Conservation (phyloP, 2,113 vertebrate species). For the Melanerpes formicivorus region DNA sequence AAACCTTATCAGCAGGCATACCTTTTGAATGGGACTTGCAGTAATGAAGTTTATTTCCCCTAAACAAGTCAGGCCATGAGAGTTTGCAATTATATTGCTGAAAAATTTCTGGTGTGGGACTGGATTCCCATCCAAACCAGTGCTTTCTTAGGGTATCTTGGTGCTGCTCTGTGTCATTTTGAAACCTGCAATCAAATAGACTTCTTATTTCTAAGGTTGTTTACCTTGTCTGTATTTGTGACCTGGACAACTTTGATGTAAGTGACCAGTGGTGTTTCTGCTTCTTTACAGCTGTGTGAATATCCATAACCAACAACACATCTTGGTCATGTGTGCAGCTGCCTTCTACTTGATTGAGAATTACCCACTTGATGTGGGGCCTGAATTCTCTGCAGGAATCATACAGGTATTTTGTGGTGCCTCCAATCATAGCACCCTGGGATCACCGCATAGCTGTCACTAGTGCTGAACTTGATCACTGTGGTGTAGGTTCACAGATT, state of each 20-base stretch:
- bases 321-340: conserved; percentile 95
- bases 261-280: not conserved
- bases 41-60: not conserved
- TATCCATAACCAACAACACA: conserved; percentile 95
- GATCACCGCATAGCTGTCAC: not conserved
- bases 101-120: not conserved
- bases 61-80: not conserved
- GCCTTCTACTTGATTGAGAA: conserved; percentile 99
- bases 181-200: not conserved
- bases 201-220: not conserved
- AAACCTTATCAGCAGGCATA: not conserved
- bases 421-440: not conserved
- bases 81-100: not conserved
- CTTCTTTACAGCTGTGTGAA: conserved; percentile 88
- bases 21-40: not conserved
- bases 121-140: not conserved
- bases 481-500: not conserved
- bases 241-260: not conserved
- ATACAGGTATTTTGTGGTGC: conserved; percentile 85
- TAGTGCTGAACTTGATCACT: not conserved
- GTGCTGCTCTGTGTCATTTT: not conserved
- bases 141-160: not conserved
- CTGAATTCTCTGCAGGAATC: conserved; percentile 92
- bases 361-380: conserved; percentile 93
- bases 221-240: not conserved